Evolutionary conservation across 2,797 vertebrate genomes (phyloP).

Genomic region (Knipowitschia caucasica): DNA sequence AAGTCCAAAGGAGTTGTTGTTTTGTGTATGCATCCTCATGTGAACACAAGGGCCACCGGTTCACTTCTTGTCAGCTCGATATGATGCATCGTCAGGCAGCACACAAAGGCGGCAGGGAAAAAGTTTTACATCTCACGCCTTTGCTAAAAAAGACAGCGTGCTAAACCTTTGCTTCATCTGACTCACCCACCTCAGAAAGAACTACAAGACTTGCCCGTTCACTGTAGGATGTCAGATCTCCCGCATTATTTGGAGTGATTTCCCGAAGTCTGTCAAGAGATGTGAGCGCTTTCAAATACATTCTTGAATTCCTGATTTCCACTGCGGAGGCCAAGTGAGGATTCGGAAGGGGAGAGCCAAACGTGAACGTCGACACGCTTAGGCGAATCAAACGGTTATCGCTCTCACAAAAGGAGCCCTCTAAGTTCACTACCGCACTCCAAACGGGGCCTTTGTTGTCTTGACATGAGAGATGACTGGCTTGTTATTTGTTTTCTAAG

Average conservation of each 20-base stretch:
- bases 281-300: slow-evolving; percentile 70
- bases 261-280: slow-evolving; percentile 74
- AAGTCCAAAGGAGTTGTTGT: slow-evolving; percentile 52
- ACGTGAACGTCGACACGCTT: slow-evolving; percentile 68
- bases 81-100: slow-evolving; percentile 60
- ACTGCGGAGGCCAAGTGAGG: slow-evolving; percentile 66
- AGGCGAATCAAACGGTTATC: slow-evolving; percentile 73
- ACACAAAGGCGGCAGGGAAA: slow-evolving; percentile 53
- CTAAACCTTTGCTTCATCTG: slow-evolving; percentile 66
- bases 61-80: slow-evolving; percentile 67
- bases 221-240: slow-evolving; percentile 66
- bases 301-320: slow-evolving; percentile 65
- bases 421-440: slow-evolving; percentile 74
- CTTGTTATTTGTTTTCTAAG: slow-evolving; percentile 76
- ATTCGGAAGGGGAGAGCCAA: slow-evolving; percentile 66
- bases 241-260: slow-evolving; percentile 69
- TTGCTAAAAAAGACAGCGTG: slow-evolving; percentile 68
- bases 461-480: slow-evolving; percentile 75
- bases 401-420: slow-evolving; percentile 68
- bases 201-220: slow-evolving; percentile 60
- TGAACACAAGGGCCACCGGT: slow-evolving; percentile 53
- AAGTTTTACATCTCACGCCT: slow-evolving; percentile 62
- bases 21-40: slow-evolving; percentile 43
- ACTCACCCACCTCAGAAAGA: slow-evolving; percentile 64
- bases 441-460: slow-evolving; percentile 73